Evolutionary conservation across 2,113 vertebrate genomes (phyloP), one percentile per base, ranked within the genome.

Genomic region (Amphilophus citrinellus): DNA sequence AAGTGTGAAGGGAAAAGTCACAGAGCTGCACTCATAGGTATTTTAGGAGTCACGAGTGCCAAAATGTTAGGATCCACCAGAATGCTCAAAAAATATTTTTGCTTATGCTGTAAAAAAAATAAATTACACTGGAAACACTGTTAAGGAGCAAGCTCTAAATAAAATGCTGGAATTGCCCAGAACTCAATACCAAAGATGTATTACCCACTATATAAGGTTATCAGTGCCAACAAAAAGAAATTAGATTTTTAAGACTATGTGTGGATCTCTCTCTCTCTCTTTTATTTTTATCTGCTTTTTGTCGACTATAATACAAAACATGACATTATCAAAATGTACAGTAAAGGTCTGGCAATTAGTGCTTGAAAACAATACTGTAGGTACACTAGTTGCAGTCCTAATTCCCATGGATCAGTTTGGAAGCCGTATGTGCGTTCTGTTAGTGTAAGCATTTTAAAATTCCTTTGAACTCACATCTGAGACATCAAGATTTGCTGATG

Each of bases 41-140:
- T 89, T 91, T 88, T 63, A 80, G 66, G 61, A 91, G 79, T 63
- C 85, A 82, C 61, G 77, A 85, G 76, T 83, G 79, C 68, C 60
- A 77, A 92, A 86, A 47, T 79, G 61, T 87, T 87, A 53, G 59
- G 50, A 79, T 80, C 56, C 68, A 42, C 57, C 20, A 37, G 47
- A 87, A 68, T 44, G 9, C 75, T 68, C 30, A 8, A 39, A 77
- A 61, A 58, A 32, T 57, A 7, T 22, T 63, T 87, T 57, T 91
- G 83, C 85, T 86, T 87, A 86, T 62, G 7, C 61, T n/a, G 27
- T 35, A 60, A 84, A 71, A 50, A 68, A 89, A 89, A 80, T 6
- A 10, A 77, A 83, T 58, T 63, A 65, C 76, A 30, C 18, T 85
- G 10, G 14, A 80, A 76, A 59, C 78, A 20, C n/a, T 44, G 80